Percentiles rank a stretch among this genome's conserved stretches.
phyloP scores from a whole-genome alignment of 2,797 vertebrate species.

The Pogoniulus pusillus region DNA sequence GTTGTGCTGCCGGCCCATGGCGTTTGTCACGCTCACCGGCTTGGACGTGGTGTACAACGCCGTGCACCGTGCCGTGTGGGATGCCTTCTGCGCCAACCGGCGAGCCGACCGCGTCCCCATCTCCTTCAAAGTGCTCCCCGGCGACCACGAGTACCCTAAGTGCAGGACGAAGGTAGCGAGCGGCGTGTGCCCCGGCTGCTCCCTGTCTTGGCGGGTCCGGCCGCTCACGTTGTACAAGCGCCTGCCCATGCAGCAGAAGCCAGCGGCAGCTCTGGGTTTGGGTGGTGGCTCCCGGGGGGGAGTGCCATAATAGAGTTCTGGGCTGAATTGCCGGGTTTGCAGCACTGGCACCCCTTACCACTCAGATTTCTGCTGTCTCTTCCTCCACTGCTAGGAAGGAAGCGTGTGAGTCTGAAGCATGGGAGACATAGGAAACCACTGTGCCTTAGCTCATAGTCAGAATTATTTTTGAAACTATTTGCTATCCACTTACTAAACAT shows the following conservation, averaged over 20 bases:
- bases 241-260: background rate
- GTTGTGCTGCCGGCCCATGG: constrained; percentile 96
- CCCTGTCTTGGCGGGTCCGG: background rate
- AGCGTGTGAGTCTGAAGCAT: fast-evolving
- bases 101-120: constrained; percentile 96
- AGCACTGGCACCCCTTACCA: background rate
- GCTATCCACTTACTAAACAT: background rate
- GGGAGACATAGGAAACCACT: fast-evolving
- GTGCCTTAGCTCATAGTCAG: background rate
- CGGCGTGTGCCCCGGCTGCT: background rate
- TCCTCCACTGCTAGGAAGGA: fast-evolving
- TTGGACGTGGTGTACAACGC: constrained; percentile 95
- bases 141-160: constrained; percentile 97
- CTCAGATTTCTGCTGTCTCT: fast-evolving
- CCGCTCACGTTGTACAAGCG: background rate
- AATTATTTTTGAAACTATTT: background rate
- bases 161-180: constrained; percentile 92
- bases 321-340: fast-evolving
- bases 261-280: background rate
- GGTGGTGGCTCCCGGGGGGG: fast-evolving
- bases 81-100: constrained; percentile 95
- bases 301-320: background rate
- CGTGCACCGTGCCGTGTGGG: constrained; percentile 96
- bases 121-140: constrained; percentile 96
- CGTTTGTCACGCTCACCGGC: constrained; percentile 95